These are phyloP conservation scores for Callorhinus ursinus DNA, from an alignment of 2,113 vertebrate genomes.

Conservation along the genomic window DNA sequence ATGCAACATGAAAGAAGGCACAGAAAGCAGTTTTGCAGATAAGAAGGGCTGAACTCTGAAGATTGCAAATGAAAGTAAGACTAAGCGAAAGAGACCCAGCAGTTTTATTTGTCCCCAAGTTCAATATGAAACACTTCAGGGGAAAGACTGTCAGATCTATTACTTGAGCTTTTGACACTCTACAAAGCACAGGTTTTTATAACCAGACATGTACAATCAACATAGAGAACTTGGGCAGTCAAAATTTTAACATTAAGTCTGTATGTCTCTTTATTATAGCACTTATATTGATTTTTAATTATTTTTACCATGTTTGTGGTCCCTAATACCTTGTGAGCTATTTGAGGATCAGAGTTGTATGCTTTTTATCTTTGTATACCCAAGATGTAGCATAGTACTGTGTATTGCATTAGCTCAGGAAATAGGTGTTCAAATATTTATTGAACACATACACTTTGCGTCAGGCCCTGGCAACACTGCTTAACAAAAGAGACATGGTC, in stretches of 20 bases:
- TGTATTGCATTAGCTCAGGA: neutral
- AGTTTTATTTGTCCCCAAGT: neutral
- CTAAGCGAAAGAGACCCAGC: neutral
- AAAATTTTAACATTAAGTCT: constrained; percentile 11
- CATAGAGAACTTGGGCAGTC: neutral
- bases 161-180: neutral
- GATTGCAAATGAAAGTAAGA: neutral
- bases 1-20: neutral
- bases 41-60: neutral
- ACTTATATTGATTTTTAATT: neutral
- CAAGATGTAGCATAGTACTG: neutral
- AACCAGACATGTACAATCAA: accelerated
- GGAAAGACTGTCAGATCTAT: neutral
- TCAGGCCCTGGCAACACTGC: neutral
- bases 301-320: neutral
- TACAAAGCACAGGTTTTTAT: neutral
- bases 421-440: neutral
- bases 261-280: neutral
- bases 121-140: neutral
- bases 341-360: neutral
- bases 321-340: neutral
- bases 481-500: neutral
- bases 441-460: neutral
- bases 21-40: neutral
- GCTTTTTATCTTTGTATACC: neutral